Percentiles rank a stretch among this genome's conserved stretches.
These are phyloP conservation scores for Uropsilus gracilis DNA, from an alignment of 2,113 vertebrate genomes.

Conservation along the genomic window DNA sequence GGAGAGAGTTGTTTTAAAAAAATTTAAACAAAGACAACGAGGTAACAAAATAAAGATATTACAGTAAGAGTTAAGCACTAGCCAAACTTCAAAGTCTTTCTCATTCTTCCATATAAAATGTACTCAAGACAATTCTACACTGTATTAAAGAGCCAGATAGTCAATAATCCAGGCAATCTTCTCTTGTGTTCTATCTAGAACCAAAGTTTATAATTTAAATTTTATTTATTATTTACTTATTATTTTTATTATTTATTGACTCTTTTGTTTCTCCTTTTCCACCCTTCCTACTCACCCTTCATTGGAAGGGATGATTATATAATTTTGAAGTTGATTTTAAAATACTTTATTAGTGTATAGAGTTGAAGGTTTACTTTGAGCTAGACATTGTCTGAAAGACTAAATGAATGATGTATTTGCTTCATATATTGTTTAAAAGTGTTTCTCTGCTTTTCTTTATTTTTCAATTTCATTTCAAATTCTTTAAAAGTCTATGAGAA, in stretches of 20 bases:
- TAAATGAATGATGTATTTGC: neutral
- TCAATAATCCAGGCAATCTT: neutral
- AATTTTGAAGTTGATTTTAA: conserved; percentile 14
- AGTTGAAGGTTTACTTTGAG: neutral
- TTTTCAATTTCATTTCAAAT: neutral
- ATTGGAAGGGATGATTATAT: neutral
- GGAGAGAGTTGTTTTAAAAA: neutral
- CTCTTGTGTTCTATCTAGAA: neutral
- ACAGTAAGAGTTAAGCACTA: neutral
- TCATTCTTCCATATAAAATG: neutral
- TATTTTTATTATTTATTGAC: neutral
- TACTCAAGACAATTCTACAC: no score
- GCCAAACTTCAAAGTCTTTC: neutral
- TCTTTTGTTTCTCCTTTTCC: neutral
- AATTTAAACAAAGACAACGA: neutral
- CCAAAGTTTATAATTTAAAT: neutral
- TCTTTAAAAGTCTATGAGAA: neutral
- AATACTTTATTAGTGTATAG: neutral
- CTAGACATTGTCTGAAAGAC: neutral
- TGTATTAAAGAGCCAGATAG: neutral
- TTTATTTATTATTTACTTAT: neutral
- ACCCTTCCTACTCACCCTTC: no score
- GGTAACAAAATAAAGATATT: neutral
- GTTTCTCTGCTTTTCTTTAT: neutral
- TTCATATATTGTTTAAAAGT: neutral